These are phyloP conservation scores for Coracopsis vasa DNA, from an alignment of 2,113 vertebrate species.

Conservation along the genomic window DNA sequence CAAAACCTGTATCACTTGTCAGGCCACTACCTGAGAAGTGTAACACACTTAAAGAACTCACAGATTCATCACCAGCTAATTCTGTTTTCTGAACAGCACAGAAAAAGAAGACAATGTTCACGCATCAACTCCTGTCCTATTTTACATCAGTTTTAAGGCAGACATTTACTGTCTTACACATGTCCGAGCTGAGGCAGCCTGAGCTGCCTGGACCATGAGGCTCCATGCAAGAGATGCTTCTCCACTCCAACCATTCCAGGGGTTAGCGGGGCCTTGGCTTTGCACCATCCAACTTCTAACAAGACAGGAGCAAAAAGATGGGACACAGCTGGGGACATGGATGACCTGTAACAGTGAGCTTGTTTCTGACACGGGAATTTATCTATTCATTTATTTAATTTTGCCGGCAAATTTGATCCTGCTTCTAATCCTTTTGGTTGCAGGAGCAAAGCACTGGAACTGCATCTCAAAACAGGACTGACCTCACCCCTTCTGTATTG, in stretches of 20 bases:
- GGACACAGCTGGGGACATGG: fast-evolving
- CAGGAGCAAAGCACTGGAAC: not conserved
- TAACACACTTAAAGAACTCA: not conserved
- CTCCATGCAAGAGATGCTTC: fast-evolving
- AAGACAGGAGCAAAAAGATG: not conserved
- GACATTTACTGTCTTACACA: not conserved
- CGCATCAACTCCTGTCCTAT: not conserved
- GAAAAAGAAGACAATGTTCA: not conserved
- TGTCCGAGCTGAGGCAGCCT: fast-evolving
- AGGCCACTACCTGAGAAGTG: not conserved
- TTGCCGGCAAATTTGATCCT: not conserved
- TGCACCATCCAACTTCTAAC: not conserved
- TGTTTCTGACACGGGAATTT: not conserved
- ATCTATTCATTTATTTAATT: not conserved
- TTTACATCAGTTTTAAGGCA: not conserved
- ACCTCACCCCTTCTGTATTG: fast-evolving
- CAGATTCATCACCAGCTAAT: not conserved
- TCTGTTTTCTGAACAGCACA: not conserved
- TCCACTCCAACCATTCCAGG: not conserved
- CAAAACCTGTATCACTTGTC: not conserved
- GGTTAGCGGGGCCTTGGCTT: not conserved
- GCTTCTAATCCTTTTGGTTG: not conserved
- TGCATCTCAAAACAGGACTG: not conserved
- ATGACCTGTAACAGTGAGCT: not conserved
- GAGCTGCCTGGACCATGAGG: fast-evolving